These are phyloP conservation scores for Anguilla obscura DNA, from an alignment of 2,797 vertebrate species.

Conservation along the genomic window DNA sequence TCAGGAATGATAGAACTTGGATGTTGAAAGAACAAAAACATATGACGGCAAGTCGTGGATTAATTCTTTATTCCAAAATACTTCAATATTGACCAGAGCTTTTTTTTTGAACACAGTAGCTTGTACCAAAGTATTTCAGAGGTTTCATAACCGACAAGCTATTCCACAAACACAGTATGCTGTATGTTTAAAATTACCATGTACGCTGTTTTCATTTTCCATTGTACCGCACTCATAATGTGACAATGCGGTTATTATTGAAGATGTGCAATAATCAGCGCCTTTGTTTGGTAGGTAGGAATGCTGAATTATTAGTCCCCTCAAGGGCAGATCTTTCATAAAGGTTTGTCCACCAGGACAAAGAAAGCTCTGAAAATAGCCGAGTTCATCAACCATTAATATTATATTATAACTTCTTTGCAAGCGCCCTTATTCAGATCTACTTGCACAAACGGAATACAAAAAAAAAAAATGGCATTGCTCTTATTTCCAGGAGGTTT, in stretches of 20 bases:
- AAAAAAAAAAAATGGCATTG: not conserved
- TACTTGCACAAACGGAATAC: too few relatives aligned
- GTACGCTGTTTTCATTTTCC: not conserved
- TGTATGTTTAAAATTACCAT: not conserved
- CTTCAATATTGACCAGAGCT: not conserved
- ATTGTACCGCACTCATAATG: not conserved
- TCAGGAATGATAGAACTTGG: not conserved
- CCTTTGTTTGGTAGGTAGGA: not conserved
- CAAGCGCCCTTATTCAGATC: too few relatives aligned
- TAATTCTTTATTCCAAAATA: slow-evolving; percentile 1
- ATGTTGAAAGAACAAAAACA: not conserved
- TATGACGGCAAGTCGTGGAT: not conserved
- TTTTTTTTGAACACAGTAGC: not conserved
- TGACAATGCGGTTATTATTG: not conserved
- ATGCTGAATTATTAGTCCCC: not conserved
- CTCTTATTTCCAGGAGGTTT: not conserved
- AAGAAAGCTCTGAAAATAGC: slow-evolving; percentile 6
- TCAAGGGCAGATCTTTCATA: not conserved
- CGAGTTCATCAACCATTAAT: not conserved
- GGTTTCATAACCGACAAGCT: not conserved
- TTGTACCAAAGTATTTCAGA: not conserved
- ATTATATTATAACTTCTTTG: not conserved
- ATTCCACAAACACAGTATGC: not conserved
- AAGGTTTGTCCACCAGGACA: not conserved
- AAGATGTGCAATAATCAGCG: not conserved